Evolutionary conservation across 2,888 invertebrate species (phyloP).

Genomic region (Gonocerus acuteangulatus): DNA sequence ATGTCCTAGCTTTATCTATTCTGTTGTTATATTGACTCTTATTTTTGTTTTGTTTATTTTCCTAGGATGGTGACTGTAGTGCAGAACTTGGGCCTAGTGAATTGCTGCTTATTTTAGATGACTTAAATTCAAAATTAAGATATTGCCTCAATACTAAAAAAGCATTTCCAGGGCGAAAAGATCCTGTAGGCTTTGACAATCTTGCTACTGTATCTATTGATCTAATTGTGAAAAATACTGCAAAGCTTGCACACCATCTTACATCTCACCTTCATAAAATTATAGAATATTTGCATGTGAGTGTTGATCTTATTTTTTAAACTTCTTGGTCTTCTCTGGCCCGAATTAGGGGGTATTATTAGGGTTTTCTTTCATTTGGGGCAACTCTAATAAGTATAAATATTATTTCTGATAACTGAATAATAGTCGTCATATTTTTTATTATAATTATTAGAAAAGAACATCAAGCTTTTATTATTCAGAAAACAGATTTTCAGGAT

Average conservation of each 20-base stretch:
- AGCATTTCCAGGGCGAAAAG: neutral
- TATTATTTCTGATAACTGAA: too few species aligned
- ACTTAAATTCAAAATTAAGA: slow-evolving; percentile 53
- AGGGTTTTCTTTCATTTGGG: neutral
- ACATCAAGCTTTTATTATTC: too few species aligned
- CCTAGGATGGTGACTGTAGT: slow-evolving; percentile 37
- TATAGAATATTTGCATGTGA: slow-evolving; percentile 41
- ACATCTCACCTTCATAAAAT: slow-evolving; percentile 46
- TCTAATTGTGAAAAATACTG: slow-evolving; percentile 39
- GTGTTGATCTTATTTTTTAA: slow-evolving; percentile 14
- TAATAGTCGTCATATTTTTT: too few species aligned
- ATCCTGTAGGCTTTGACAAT: slow-evolving; percentile 35
- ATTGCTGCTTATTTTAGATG: slow-evolving; percentile 48
- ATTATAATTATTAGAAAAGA: too few species aligned
- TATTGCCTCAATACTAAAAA: slow-evolving; percentile 41
- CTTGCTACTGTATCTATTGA: slow-evolving; percentile 35
- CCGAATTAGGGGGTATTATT: neutral
- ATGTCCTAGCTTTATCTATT: too few species aligned
- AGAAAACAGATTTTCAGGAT: too few species aligned
- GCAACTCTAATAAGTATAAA: too few species aligned
- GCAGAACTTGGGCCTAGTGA: slow-evolving; percentile 43
- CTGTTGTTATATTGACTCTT: neutral
- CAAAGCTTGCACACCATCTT: slow-evolving; percentile 47
- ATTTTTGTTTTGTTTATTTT: neutral
- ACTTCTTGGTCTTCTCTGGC: neutral